phyloP scores from a whole-genome alignment of 2,888 invertebrate species.

The Caenorhabditis japonica region DNA sequence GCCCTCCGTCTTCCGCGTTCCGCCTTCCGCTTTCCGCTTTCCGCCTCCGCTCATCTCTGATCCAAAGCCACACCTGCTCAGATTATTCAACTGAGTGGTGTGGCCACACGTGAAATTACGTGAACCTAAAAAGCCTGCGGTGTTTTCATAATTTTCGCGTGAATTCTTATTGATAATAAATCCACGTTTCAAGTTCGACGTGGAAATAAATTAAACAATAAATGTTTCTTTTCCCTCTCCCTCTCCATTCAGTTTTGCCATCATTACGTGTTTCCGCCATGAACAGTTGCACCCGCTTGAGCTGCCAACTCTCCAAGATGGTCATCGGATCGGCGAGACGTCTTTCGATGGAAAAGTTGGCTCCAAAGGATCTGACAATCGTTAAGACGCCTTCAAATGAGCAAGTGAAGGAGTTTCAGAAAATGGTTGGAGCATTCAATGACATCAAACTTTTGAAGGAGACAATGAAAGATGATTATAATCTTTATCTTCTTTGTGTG shows the following conservation, averaged over 20 bases:
- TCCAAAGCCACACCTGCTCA: too few species aligned
- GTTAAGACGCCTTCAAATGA: constrained; percentile 31
- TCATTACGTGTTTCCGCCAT: constrained; percentile 11
- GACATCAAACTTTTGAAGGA: constrained; percentile 30
- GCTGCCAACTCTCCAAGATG: constrained; percentile 6
- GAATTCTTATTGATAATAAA: too few species aligned
- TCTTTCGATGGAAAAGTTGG: constrained; percentile 12
- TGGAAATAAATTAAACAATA: not conserved
- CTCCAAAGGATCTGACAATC: constrained; percentile 28
- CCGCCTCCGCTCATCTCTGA: too few species aligned
- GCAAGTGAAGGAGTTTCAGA: constrained; percentile 21
- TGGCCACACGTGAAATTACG: too few species aligned
- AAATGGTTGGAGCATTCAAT: constrained; percentile 15
- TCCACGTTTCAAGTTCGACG: too few species aligned
- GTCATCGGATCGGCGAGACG: constrained; percentile 11
- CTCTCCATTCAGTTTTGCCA: too few species aligned
- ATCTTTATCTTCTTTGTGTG: constrained; percentile 39
- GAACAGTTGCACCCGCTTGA: constrained; percentile 8
- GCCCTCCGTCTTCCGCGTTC: too few species aligned
- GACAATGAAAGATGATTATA: constrained; percentile 44
- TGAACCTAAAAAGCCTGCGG: too few species aligned
- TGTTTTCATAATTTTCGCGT: too few species aligned
- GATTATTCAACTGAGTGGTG: too few species aligned
- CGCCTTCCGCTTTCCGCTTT: too few species aligned
- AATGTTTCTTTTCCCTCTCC: not conserved